phyloP scores from a whole-genome alignment of 35 echinoderm and acorn worm genomes.

The Strongylocentrotus purpuratus region DNA sequence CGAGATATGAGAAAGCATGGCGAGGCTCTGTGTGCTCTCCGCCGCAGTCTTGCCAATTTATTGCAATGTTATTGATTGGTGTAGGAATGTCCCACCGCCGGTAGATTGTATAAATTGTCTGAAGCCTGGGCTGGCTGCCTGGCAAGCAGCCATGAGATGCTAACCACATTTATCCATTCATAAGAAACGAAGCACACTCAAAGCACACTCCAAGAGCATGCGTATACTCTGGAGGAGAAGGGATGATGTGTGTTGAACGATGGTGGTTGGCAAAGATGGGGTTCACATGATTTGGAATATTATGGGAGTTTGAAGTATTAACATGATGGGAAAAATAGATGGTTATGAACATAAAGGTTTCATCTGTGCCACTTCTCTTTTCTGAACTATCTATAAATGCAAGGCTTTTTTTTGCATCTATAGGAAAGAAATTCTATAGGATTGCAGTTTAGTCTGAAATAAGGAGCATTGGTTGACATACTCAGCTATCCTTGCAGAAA shows the following conservation, averaged over 20 bases:
- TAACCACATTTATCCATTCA: neutral
- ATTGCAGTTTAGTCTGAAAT: neutral
- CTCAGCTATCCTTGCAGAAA: neutral
- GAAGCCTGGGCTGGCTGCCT: neutral
- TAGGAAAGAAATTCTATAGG: neutral
- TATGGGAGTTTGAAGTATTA: neutral
- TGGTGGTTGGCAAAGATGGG: neutral
- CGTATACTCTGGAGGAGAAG: neutral
- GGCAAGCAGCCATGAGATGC: neutral
- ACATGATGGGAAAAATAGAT: neutral
- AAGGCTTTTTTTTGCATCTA: neutral
- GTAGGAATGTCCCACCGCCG: neutral
- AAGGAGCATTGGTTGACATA: neutral
- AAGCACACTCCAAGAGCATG: neutral
- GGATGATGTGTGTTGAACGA: neutral
- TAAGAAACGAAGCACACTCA: neutral
- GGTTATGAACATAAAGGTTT: neutral
- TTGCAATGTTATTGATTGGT: slow-evolving; percentile 12
- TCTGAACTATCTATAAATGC: neutral
- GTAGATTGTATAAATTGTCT: slow-evolving; percentile 8
- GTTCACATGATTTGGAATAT: neutral
- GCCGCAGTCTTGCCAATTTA: neutral
- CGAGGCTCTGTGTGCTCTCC: neutral
- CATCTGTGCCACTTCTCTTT: neutral
- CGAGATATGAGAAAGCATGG: neutral